Percentiles rank a stretch among this genome's conserved stretches.
Evolutionary conservation across 2,888 invertebrate species (phyloP).

Genomic region (Phrixothrix hirtus): DNA sequence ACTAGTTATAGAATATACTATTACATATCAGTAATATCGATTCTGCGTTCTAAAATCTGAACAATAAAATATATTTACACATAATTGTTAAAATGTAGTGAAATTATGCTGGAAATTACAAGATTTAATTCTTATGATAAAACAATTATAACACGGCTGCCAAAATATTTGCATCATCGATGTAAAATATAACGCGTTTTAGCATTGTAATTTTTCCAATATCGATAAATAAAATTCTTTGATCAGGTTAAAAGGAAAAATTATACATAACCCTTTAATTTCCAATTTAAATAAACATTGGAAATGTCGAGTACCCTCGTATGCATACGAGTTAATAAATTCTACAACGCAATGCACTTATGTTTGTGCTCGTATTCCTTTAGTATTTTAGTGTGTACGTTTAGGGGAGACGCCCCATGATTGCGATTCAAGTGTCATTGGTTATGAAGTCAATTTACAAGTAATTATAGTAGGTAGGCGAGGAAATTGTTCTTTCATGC

Average conservation of each 20-base stretch:
- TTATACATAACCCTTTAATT: conserved; percentile 11
- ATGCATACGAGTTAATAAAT: conserved; percentile 19
- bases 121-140: too few species aligned
- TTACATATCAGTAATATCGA: too few species aligned
- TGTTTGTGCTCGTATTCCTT: conserved; percentile 22
- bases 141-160: too few species aligned
- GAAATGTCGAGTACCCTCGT: conserved; percentile 6
- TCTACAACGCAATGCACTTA: conserved; percentile 28
- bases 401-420: conserved; percentile 36
- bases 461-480: conserved; percentile 47
- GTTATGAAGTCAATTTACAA: conserved; percentile 56
- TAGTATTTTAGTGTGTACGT: conserved; percentile 18
- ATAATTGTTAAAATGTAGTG: too few species aligned
- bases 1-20: too few species aligned
- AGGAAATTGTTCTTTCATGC: conserved; percentile 29
- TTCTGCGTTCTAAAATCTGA: too few species aligned
- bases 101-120: too few species aligned
- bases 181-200: neutral
- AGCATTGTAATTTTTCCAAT: neutral
- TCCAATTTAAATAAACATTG: conserved; percentile 17
- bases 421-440: conserved; percentile 51
- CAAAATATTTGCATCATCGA: neutral
- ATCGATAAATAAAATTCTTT: neutral
- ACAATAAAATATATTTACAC: too few species aligned
- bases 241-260: neutral